These are phyloP conservation scores for Scrobipalpa atriplicella DNA, from an alignment of 2,888 invertebrate species.

Conservation along the genomic window DNA sequence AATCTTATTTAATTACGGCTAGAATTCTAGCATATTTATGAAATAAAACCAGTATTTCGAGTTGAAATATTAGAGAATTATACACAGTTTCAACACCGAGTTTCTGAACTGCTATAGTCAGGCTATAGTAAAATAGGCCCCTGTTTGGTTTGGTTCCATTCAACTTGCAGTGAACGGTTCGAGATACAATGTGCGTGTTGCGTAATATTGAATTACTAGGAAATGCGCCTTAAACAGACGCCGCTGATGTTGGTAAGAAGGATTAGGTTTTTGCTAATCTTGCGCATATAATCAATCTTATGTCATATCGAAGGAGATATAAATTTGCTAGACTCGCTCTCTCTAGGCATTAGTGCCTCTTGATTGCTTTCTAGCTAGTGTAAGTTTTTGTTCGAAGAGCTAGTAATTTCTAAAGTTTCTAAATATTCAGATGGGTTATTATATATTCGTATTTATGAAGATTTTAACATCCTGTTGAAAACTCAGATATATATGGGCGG, in stretches of 20 bases:
- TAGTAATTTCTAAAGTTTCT: slow-evolving; percentile 8
- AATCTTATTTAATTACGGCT: background rate
- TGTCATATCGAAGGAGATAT: slow-evolving; percentile 2
- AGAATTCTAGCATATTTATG: background rate
- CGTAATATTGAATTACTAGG: slow-evolving; percentile 10
- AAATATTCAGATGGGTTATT: background rate
- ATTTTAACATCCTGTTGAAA: too few relatives aligned
- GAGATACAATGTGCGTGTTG: slow-evolving; percentile 20
- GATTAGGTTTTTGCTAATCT: slow-evolving; percentile 19
- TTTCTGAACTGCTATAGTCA: background rate
- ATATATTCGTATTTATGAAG: background rate
- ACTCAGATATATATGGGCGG: too few relatives aligned
- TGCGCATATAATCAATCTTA: slow-evolving; percentile 19
- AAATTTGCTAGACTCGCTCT: background rate
- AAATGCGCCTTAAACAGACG: background rate
- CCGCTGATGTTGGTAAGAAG: slow-evolving; percentile 14
- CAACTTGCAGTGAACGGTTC: slow-evolving; percentile 12
- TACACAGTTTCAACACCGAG: slow-evolving; percentile 5
- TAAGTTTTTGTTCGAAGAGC: background rate
- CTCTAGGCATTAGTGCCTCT: background rate
- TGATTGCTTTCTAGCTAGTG: slow-evolving; percentile 2
- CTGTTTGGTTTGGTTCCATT: slow-evolving; percentile 19
- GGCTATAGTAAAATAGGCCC: slow-evolving; percentile 5
- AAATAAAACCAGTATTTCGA: background rate
- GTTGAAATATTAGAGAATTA: slow-evolving; percentile 6